Evolutionary conservation across 2,888 invertebrate genomes (phyloP).

Genomic region (Cerceris ruficornis): DNA sequence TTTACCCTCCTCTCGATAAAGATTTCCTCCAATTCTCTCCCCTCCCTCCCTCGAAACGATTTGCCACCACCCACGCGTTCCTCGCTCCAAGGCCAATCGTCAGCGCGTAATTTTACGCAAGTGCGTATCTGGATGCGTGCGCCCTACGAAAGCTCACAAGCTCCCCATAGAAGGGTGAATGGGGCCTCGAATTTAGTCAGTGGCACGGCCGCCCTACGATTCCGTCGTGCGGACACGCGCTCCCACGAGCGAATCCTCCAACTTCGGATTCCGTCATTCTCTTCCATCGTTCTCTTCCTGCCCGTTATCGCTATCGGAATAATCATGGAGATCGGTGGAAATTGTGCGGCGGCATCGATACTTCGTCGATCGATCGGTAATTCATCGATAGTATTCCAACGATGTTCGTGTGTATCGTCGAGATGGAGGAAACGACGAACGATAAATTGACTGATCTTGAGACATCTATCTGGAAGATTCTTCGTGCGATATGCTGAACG

Average conservation of each 20-base stretch:
- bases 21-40: neutral
- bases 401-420: neutral
- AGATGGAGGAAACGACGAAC: neutral
- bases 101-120: conserved; percentile 67
- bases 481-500: neutral
- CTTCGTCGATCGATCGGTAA: neutral
- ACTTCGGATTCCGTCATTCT: neutral
- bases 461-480: neutral
- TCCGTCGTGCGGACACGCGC: conserved; percentile 41
- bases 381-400: neutral
- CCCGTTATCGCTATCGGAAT: neutral
- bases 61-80: conserved; percentile 40
- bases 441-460: neutral
- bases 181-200: conserved; percentile 70
- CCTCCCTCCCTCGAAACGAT: neutral
- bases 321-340: neutral
- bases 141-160: conserved; percentile 65
- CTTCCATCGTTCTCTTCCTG: neutral
- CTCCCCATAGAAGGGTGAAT: conserved; percentile 69
- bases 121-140: conserved; percentile 61
- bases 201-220: conserved; percentile 63
- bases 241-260: conserved; percentile 5
- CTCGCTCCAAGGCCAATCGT: conserved; percentile 63
- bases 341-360: neutral
- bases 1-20: conserved; percentile 5